Evolutionary conservation across 2,888 invertebrate species (phyloP), one percentile per base, ranked within the genome.

Genomic region (Hyposoter didymator): DNA sequence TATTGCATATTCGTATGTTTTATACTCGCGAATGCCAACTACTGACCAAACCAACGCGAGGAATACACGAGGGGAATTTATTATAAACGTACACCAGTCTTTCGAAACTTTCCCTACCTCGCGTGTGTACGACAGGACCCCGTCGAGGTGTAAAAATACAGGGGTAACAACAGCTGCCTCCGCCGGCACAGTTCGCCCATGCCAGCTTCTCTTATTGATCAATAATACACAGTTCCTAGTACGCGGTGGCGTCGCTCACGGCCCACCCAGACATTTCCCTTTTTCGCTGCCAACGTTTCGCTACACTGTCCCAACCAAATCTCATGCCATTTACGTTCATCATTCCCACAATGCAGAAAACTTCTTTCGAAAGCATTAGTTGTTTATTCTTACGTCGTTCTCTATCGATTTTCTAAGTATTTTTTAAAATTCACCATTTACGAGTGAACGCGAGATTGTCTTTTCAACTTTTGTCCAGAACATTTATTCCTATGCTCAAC

Each of bases 181-280:
- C 90, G 90, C 91, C 92, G 91, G 92, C 92, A 92, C 92, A 90
- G 91, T 89, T 91, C 92, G 90, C 90, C 91, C 93, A 91, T 92
- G 91, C 91, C 89, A 90, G 90, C 89, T 88, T 84, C 89, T 90
- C 90, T 92, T 90, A 92, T 91, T 93, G 93, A 93, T 93, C 93
- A 93, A 93, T 93, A 93, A 93, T 92, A 92, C 89, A 76, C 81
- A 76, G 82, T 90, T 89, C 88, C 89, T 90, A 90, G 92, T 91
- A 90, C 89, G 89, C 90, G 91, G 90, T 91, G 90, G 88, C 89
- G 90, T 89, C 90, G 90, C 88, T 88, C 81, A 75, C 80, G 67
- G 81, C 82, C 84, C 83, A 64, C 74, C 83, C 84, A 70, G 59
- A 74, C 84, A 49, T 69, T 76, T 83, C 70, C 47, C 76, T 80